Evolutionary conservation across 2,113 vertebrate species (phyloP), one percentile per base, ranked within the genome.

Genomic region (Grallaria varia): DNA sequence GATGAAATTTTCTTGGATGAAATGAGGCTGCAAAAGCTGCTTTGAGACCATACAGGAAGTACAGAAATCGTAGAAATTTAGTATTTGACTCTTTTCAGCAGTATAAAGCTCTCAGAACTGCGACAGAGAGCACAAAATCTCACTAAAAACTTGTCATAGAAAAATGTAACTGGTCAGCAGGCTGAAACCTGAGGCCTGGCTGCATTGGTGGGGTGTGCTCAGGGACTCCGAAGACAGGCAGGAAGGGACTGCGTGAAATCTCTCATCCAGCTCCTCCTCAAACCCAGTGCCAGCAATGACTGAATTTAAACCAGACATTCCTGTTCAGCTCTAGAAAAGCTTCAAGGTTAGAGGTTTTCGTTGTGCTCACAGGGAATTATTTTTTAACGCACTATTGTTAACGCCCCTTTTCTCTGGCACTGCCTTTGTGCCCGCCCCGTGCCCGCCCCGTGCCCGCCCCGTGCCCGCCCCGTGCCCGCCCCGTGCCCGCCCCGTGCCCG

Each of bases 191-290:
- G 68, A 74, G 60, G 45, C 35, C 55, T 74, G 69, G 12, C 9
- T 13, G 1, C 24, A 3, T 9, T 47, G 9, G 8, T 67, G 69
- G 35, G 82, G 28, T 21, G 39, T 14, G 17, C 39, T 59, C 14
- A 7, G 8, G 39, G 56, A 45, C 21, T 49, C 45, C 17, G 64
- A 14, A 0, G 3, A 35, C 55, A 59, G 74, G n/a, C 11, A n/a
- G 59, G 42, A 58, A 52, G 11, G 69, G 50, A 4, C 2, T 0
- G 21, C 4, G 1, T 16, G 33, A 53, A 16, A 20, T 27, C 25
- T 64, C 19, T 75, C 52, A 31, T 45, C 44, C 74, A 62, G n/a
- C 21, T 93, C 49, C 63, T 55, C 1, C 53, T 44, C 63, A 39
- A n/a, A 78, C 42, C 35, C 33, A 24, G 35, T 16, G 47, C 33